These are phyloP conservation scores for Hylaeus anthracinus DNA, from an alignment of 1,140 invertebrate genomes.

Conservation along the genomic window DNA sequence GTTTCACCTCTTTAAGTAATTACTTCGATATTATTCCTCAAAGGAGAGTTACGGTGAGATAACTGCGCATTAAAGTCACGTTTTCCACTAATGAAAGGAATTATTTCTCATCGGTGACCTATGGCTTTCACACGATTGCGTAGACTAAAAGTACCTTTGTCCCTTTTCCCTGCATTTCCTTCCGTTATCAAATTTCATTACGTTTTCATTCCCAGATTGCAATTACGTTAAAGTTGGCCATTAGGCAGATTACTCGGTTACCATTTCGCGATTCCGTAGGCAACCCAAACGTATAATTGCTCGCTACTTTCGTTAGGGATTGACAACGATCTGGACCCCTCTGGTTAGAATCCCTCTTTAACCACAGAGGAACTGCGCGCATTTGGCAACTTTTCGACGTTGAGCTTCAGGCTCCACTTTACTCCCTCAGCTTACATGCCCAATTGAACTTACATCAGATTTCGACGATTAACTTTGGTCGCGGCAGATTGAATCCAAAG, in stretches of 20 bases:
- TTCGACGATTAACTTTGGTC: neutral
- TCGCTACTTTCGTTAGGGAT: neutral
- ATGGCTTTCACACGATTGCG: neutral
- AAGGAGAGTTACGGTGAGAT: too few species aligned
- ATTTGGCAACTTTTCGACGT: neutral
- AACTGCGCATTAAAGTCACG: too few species aligned
- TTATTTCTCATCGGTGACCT: too few species aligned
- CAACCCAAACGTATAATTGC: neutral
- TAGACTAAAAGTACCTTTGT: neutral
- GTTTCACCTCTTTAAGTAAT: too few species aligned
- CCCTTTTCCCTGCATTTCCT: neutral
- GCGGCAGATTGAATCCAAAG: neutral
- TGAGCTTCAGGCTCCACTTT: too few species aligned
- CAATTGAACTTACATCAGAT: conserved; percentile 2
- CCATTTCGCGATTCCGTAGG: neutral
- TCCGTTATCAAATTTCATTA: neutral
- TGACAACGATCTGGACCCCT: neutral
- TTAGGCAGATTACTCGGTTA: neutral
- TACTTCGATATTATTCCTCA: too few species aligned
- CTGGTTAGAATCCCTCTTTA: neutral
- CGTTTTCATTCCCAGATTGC: neutral
- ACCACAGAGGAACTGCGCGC: neutral
- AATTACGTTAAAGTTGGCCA: neutral
- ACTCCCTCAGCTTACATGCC: neutral
- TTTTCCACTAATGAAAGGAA: too few species aligned